Percentiles rank a stretch among this genome's conserved stretches.
These are phyloP conservation scores for Baccha elongata DNA, from an alignment of 2,888 invertebrate species.

Conservation along the genomic window DNA sequence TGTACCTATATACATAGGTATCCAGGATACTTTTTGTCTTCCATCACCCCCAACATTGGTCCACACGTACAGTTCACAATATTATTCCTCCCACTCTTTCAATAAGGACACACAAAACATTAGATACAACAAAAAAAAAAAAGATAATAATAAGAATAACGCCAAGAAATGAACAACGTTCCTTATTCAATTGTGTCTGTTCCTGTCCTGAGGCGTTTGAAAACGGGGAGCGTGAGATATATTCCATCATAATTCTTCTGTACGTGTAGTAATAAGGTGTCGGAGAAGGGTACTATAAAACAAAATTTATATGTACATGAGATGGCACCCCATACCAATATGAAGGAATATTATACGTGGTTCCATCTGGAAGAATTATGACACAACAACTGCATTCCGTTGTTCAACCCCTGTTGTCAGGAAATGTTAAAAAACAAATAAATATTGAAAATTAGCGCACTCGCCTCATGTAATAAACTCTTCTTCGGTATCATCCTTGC, in stretches of 20 bases:
- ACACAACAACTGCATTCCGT: conserved; percentile 57
- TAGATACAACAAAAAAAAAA: conserved; percentile 13
- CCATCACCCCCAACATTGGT: conserved; percentile 2
- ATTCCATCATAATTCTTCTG: conserved; percentile 70
- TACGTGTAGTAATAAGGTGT: conserved; percentile 71
- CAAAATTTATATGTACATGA: neutral
- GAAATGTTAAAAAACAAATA: conserved; percentile 48
- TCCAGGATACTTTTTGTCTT: conserved; percentile 25
- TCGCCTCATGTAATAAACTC: conserved; percentile 33
- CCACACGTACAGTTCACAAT: conserved; percentile 43
- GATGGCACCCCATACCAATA: neutral
- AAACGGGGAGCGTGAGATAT: conserved; percentile 41
- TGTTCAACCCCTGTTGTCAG: conserved; percentile 6
- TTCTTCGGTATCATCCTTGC: conserved; percentile 45
- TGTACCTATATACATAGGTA: conserved; percentile 10
- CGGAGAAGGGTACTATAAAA: conserved; percentile 6
- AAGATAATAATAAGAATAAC: conserved; percentile 28
- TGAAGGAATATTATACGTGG: conserved; percentile 43
- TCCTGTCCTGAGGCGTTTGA: conserved; percentile 4
- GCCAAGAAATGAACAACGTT: conserved; percentile 64
- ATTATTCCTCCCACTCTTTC: conserved; percentile 31
- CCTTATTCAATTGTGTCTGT: conserved; percentile 66
- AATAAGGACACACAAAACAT: conserved; percentile 7
- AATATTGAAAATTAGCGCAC: conserved; percentile 61
- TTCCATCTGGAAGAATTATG: conserved; percentile 55